Percentiles rank a stretch among this genome's conserved stretches.
These are phyloP conservation scores for Lithophane semibrunnea DNA, from an alignment of 2,888 invertebrate genomes.

Conservation along the genomic window DNA sequence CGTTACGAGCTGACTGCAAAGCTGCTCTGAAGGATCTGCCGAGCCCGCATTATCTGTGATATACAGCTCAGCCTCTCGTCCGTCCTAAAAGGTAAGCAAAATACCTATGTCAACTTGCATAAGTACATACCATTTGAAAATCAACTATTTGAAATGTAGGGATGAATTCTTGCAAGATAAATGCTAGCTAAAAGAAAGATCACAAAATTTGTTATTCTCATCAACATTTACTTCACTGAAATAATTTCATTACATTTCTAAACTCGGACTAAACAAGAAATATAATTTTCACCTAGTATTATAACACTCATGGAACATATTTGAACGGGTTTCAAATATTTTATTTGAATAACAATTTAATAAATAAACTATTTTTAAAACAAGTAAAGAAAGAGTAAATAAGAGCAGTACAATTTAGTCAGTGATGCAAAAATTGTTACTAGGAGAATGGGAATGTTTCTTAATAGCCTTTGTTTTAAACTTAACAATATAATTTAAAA, in stretches of 20 bases:
- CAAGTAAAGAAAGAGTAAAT: slow-evolving; percentile 6
- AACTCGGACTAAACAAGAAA: slow-evolving; percentile 19
- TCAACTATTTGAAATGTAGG: slow-evolving; percentile 10
- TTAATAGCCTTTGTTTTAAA: slow-evolving; percentile 39
- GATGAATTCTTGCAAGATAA: slow-evolving; percentile 16
- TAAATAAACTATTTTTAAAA: slow-evolving; percentile 11
- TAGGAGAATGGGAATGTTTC: slow-evolving; percentile 39
- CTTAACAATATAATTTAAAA: slow-evolving; percentile 5
- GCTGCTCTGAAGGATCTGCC: slow-evolving; percentile 89
- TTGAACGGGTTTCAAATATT: slow-evolving; percentile 33
- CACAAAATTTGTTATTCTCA: slow-evolving; percentile 11
- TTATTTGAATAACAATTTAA: slow-evolving; percentile 17
- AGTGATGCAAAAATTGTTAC: slow-evolving; percentile 54
- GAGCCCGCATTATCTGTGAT: slow-evolving; percentile 91
- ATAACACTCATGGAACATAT: slow-evolving; percentile 59
- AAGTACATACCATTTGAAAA: slow-evolving; percentile 10
- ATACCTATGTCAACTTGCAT: neutral
- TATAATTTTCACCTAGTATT: slow-evolving; percentile 62
- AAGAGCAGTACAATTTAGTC: slow-evolving; percentile 35
- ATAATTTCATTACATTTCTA: slow-evolving; percentile 21
- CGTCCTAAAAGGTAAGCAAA: slow-evolving; percentile 88
- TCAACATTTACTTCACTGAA: slow-evolving; percentile 20
- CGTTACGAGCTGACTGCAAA: slow-evolving; percentile 88
- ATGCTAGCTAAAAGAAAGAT: slow-evolving; percentile 6
- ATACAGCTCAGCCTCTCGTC: slow-evolving; percentile 91